Percentiles rank a stretch among this genome's conserved stretches.
phyloP scores from a whole-genome alignment of 2,888 invertebrate species.

The Drosophila nr. fundita region DNA sequence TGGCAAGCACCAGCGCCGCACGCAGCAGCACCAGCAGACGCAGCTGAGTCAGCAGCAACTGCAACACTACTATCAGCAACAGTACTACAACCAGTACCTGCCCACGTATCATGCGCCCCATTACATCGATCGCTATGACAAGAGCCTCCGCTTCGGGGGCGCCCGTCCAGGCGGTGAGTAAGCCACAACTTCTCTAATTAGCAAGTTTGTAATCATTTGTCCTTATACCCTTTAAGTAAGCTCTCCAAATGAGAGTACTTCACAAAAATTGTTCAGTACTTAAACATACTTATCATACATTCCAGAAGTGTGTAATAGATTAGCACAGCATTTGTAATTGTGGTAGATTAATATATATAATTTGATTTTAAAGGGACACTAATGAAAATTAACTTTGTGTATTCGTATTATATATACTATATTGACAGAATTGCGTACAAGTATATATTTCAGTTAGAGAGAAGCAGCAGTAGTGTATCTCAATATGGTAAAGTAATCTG shows the following conservation, averaged over 20 bases:
- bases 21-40: slow-evolving; percentile 81
- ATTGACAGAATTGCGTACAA: background rate
- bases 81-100: slow-evolving; percentile 77
- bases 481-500: background rate
- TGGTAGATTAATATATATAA: background rate
- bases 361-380: background rate
- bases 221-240: background rate
- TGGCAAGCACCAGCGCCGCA: slow-evolving; percentile 82
- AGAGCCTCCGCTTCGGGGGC: slow-evolving; percentile 82
- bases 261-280: background rate
- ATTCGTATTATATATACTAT: background rate
- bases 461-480: background rate
- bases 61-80: slow-evolving; percentile 77
- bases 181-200: background rate
- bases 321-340: background rate
- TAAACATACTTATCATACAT: background rate
- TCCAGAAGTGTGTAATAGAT: background rate
- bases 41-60: slow-evolving; percentile 78
- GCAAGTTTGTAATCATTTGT: background rate
- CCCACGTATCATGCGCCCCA: slow-evolving; percentile 78
- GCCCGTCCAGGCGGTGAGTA: slow-evolving; percentile 71
- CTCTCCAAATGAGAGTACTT: background rate
- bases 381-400: background rate
- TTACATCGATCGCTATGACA: slow-evolving; percentile 83
- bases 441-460: background rate